These are phyloP conservation scores for Acrobasis consociella DNA, from an alignment of 2,888 invertebrate genomes.

Conservation along the genomic window DNA sequence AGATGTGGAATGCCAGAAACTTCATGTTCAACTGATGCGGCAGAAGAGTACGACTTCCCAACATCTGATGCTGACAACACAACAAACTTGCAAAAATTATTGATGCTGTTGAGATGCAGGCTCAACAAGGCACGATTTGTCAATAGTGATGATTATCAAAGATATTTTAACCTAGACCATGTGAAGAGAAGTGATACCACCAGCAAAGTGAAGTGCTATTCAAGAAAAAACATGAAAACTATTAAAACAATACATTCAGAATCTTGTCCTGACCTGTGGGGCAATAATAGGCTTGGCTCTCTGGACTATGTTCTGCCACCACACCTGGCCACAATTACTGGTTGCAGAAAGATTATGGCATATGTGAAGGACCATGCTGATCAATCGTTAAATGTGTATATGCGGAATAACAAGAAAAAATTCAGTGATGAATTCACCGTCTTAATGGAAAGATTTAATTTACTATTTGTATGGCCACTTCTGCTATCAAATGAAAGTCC, in stretches of 20 bases:
- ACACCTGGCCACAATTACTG: slow-evolving; percentile 60
- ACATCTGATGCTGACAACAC: slow-evolving; percentile 34
- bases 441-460: slow-evolving; percentile 55
- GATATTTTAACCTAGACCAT: slow-evolving; percentile 46
- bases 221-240: slow-evolving; percentile 40
- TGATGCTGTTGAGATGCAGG: slow-evolving; percentile 54
- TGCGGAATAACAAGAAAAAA: slow-evolving; percentile 45
- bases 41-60: not conserved
- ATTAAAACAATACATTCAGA: slow-evolving; percentile 32
- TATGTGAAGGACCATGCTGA: slow-evolving; percentile 34
- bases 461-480: slow-evolving; percentile 64
- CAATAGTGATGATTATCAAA: slow-evolving; percentile 39
- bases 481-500: slow-evolving; percentile 55
- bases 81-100: slow-evolving; percentile 51
- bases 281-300: slow-evolving; percentile 36
- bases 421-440: slow-evolving; percentile 40
- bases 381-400: slow-evolving; percentile 36
- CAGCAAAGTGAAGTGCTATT: slow-evolving; percentile 58
- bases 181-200: slow-evolving; percentile 34
- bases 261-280: slow-evolving; percentile 57
- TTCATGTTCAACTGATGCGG: not conserved
- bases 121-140: slow-evolving; percentile 47
- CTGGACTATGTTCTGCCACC: slow-evolving; percentile 60
- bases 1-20: slow-evolving; percentile 26
- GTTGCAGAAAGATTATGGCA: slow-evolving; percentile 56